Evolutionary conservation across 1,140 invertebrate species (phyloP), one percentile per base, ranked within the genome.

Genomic region (Saccostrea echinata): DNA sequence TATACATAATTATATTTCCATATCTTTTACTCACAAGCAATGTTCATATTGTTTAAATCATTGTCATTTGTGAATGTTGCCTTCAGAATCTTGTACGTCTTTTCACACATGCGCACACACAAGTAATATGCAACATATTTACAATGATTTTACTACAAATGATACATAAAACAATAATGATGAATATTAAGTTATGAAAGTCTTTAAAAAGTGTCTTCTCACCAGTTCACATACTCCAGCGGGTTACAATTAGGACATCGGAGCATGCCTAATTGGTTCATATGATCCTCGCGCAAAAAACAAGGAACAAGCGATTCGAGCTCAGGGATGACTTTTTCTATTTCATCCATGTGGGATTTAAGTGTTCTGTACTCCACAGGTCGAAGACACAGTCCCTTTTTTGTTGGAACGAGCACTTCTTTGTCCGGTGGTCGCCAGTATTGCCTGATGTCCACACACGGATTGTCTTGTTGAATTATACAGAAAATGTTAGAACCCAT

Each of bases 211-310:
- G 43, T 43, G 6, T 43, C 24, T 64, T 21, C 24, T 64, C 57
- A 64, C 76, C 76, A 81, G 30, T 81, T 81, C 18, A 18, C 18
- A 81, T 81, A 81, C 4, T 81, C 76, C 30, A 35, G 27, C 35
- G 76, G 76, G 35, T 81, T 81, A 43, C 76, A 81, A 30, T 9
- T 33, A 35, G 12, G 27, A 81, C 76, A 81, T 27, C 30, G 24
- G 12, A 81, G 76, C 76, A 81, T n/a, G 18, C 76, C 76, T 81
- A 81, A 35, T 81, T 81, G 76, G 30, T 81, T 81, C 76, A 81
- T 27, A 81, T 81, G 76, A 81, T 81, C 76, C 21, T 81, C 76
- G 27, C 76, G 27, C 76, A 81, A 24, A 27, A 35, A 81, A 30
- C 76, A 81, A 21, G 76, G 76, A 16, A 35, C 35, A 11, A 81